Conservation (phyloP, 2,797 vertebrate species). For the Gymnopithys bicolor region DNA sequence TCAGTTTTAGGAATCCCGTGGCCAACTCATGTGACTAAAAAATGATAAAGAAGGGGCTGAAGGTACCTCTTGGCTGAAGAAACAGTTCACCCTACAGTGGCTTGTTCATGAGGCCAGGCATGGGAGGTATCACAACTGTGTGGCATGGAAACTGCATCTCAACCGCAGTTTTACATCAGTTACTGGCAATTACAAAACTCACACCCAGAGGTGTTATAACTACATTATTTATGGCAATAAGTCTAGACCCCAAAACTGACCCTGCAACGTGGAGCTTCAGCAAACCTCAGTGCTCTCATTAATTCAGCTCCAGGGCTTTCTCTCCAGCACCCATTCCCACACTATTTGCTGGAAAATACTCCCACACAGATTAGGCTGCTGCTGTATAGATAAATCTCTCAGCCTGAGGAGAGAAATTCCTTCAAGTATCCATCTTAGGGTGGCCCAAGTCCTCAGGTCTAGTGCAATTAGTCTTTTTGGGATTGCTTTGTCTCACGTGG, state of each 20-base stretch:
- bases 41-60: neutral
- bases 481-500: neutral
- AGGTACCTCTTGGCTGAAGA: neutral
- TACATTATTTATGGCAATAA: conserved; percentile 59
- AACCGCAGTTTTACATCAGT: neutral
- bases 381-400: neutral
- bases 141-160: neutral
- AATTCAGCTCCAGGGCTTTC: conserved; percentile 8
- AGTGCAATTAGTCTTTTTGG: neutral
- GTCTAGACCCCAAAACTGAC: conserved; percentile 64
- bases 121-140: neutral
- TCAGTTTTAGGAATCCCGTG: neutral
- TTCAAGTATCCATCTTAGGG: neutral
- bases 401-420: neutral
- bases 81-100: neutral
- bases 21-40: neutral
- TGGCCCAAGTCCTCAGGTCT: neutral
- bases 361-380: neutral
- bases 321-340: neutral
- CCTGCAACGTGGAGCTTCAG: conserved; percentile 15
- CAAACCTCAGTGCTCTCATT: conserved; percentile 48
- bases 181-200: neutral
- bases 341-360: conserved; percentile 7
- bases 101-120: accelerated
- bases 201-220: conserved; percentile 50